Evolutionary conservation across 1,140 invertebrate species (phyloP).

Genomic region (Drosophila suzukii): DNA sequence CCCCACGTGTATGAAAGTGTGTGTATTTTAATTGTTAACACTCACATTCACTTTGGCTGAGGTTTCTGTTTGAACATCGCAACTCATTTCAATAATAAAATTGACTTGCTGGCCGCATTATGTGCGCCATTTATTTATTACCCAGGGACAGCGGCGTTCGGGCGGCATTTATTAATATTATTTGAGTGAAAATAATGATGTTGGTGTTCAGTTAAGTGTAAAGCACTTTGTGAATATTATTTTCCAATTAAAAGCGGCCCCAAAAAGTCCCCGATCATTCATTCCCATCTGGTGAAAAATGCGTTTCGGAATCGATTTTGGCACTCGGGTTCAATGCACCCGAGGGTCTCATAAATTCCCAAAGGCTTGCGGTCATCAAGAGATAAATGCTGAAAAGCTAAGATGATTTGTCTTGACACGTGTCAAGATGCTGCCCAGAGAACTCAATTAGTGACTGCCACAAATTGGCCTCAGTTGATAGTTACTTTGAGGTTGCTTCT

Average conservation of each 20-base stretch:
- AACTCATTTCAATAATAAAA: conserved; percentile 76
- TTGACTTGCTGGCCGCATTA: conserved; percentile 76
- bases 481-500: conserved; percentile 36
- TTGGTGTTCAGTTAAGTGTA: conserved; percentile 71
- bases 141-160: background rate
- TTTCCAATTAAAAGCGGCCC: conserved; percentile 53
- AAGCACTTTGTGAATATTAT: conserved; percentile 75
- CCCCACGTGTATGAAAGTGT: conserved; percentile 12
- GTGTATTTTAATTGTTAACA: conserved; percentile 64
- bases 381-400: conserved; percentile 6
- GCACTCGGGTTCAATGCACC: conserved; percentile 31
- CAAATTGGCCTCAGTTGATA: conserved; percentile 62
- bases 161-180: conserved; percentile 65
- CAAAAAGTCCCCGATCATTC: conserved; percentile 10
- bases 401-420: conserved; percentile 67
- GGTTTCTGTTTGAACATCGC: conserved; percentile 62
- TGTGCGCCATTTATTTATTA: conserved; percentile 72
- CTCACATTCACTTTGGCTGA: conserved; percentile 30
- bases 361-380: conserved; percentile 50
- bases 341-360: conserved; percentile 43
- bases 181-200: conserved; percentile 77
- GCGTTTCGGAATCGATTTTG: conserved; percentile 11
- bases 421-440: conserved; percentile 63
- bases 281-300: conserved; percentile 6
- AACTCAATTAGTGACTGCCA: conserved; percentile 73